Base-by-base conservation (phyloP, 2,797 vertebrate genomes). In the Semaprochilodus insignis region DNA sequence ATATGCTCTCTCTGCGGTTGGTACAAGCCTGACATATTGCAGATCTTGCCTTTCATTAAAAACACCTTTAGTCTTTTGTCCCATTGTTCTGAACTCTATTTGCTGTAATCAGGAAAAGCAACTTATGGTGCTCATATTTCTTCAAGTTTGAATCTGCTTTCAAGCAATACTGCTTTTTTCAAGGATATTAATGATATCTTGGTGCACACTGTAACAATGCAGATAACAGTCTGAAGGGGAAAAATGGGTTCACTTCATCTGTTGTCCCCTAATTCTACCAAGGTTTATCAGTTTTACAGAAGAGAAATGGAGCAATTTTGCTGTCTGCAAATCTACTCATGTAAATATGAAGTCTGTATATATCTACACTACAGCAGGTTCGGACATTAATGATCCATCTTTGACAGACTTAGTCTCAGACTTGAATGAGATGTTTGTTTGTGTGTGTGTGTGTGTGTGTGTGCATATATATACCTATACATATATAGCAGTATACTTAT, bases 71-170 rank as follows among this genome's bases (percentile, higher is more conserved):
- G 77, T 80, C 69, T 59, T 74, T 74, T 67, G 63, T 62, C 54
- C 66, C 52, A 81, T 83, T 85, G 83, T 83, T 85, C 74, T 63
- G 57, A 57, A 79, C 70, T 80, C 69, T 82, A 86, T 83, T 88
- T 85, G 80, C 71, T 83, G 77, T 85, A 85, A 88, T 88, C 87
- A 86, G 87, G 85, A 86, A 84, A 86, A 84, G 62, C 84, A 69
- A 80, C 77, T 83, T 82, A 73, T 48, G 57, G 69, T 65, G 70
- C 81, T 85, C 85, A 86, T 86, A 81, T 85, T 85, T 86, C 87
- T 79, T 83, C 67, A 84, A 77, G 74, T 82, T 76, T 57, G 77
- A 77, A 74, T 54, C 77, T 74, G 82, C 82, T 80, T 69, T 83
- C 62, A 36, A 80, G 82, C 71, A 59, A 31, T 51, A 55, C 59